phyloP scores from a whole-genome alignment of 1,140 invertebrate species.

The Philaenus spumarius region DNA sequence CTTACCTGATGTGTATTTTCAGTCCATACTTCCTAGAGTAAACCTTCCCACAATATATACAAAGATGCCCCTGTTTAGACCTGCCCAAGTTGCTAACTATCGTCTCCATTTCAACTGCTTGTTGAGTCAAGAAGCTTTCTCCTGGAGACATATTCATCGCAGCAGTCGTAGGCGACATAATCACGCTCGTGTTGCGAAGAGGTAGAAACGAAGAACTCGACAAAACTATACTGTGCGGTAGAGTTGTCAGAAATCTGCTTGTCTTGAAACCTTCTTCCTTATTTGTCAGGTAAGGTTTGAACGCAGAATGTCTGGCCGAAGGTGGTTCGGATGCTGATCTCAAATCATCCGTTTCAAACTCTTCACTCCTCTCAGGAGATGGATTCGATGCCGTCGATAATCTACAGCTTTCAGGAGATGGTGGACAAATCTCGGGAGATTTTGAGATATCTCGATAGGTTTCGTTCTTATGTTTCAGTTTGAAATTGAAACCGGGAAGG shows the following conservation, averaged over 20 bases:
- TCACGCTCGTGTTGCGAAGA: no score
- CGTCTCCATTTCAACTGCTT: conserved; percentile 59
- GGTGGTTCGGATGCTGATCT: conserved; percentile 21
- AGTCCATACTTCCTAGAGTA: conserved; percentile 89
- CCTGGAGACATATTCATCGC: no score
- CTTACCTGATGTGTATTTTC: conserved; percentile 78
- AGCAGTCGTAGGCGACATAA: background rate
- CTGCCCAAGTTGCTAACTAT: conserved; percentile 74
- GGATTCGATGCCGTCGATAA: conserved; percentile 15
- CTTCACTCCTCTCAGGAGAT: conserved; percentile 3
- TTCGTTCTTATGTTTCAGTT: no score
- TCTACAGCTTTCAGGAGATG: no score
- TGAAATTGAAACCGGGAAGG: conserved; percentile 2
- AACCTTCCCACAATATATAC: conserved; percentile 81
- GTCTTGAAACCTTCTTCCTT: no score
- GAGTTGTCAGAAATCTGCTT: no score
- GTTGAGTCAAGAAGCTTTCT: conserved; percentile 3
- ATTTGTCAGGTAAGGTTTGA: conserved; percentile 38
- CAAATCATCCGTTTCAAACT: background rate
- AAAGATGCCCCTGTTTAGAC: conserved; percentile 67
- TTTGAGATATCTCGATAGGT: no score
- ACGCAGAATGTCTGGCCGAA: conserved; percentile 37
- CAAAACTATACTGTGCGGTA: no score
- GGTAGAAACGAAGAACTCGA: no score
- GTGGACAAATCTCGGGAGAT: background rate